A percentile compares a stretch with the other conserved stretches of the same genome.
These are phyloP conservation scores for Ephydatia muelleri DNA, from an alignment of 37 sponge, comb jelly and placozoan genomes.

Conservation along the genomic window DNA sequence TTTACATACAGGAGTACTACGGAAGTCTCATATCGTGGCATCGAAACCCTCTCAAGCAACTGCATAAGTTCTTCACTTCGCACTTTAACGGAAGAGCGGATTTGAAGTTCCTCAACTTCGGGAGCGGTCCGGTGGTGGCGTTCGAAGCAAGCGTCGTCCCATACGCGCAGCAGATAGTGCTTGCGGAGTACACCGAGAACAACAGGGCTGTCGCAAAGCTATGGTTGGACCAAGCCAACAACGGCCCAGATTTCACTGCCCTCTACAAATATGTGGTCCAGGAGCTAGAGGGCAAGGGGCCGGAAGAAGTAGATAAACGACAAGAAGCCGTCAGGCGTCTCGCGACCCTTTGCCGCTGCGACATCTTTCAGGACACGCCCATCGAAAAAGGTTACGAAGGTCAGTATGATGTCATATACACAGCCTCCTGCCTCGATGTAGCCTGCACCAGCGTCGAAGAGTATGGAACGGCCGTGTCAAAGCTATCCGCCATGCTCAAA, in stretches of 20 bases:
- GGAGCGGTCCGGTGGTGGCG: slow-evolving; percentile 24
- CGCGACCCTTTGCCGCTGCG: slow-evolving; percentile 30
- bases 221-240: slow-evolving; percentile 17
- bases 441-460: slow-evolving; percentile 6
- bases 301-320: slow-evolving; percentile 15
- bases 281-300: slow-evolving; percentile 25
- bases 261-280: slow-evolving; percentile 35
- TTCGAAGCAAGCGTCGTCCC: slow-evolving; percentile 15
- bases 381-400: slow-evolving; percentile 4
- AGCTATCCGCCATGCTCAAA: slow-evolving; percentile 7
- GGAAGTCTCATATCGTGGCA: too few species aligned
- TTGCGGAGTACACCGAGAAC: slow-evolving; percentile 38
- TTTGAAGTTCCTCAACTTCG: slow-evolving; percentile 42
- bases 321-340: slow-evolving; percentile 3
- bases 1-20: too few species aligned
- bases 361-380: slow-evolving; percentile 9
- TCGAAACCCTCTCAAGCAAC: too few species aligned
- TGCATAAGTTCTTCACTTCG: too few species aligned
- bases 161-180: slow-evolving; percentile 22
- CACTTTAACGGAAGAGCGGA: too few species aligned
- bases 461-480: background rate
- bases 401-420: slow-evolving; percentile 32
- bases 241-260: slow-evolving; percentile 13
- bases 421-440: background rate
- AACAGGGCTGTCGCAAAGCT: slow-evolving; percentile 5